A percentile compares a stretch with the other conserved stretches of the same genome.
These are phyloP conservation scores for Rynchops niger DNA, from an alignment of 2,113 vertebrate genomes.

Conservation along the genomic window DNA sequence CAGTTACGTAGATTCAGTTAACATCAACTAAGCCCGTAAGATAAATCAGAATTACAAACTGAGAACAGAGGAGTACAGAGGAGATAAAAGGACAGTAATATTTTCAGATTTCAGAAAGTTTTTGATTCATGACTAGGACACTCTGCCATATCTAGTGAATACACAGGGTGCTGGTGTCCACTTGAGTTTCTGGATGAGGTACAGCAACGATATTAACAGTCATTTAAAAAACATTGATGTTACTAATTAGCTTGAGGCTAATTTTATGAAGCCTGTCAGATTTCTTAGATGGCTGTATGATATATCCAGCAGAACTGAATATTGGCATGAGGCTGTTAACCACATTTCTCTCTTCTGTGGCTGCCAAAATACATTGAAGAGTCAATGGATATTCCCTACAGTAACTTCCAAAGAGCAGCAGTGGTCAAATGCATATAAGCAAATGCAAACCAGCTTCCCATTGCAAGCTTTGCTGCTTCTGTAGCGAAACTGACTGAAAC, in stretches of 20 bases:
- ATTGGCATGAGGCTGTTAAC: not conserved
- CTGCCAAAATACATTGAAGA: not conserved
- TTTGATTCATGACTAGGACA: not conserved
- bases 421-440: not conserved
- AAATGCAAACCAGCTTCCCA: not conserved
- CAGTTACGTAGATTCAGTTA: not conserved
- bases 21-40: not conserved
- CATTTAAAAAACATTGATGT: not conserved
- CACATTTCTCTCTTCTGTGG: not conserved
- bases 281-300: not conserved
- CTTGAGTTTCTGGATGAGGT: not conserved
- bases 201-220: not conserved
- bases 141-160: not conserved
- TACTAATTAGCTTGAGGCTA: not conserved
- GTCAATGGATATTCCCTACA: not conserved
- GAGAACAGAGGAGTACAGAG: not conserved
- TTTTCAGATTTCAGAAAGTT: not conserved
- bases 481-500: not conserved
- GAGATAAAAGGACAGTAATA: not conserved
- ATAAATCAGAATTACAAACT: not conserved
- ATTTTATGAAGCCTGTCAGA: not conserved
- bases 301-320: not conserved
- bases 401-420: not conserved
- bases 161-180: not conserved
- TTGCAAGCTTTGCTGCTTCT: not conserved